Evolutionary conservation across 2,113 vertebrate species (phyloP), one percentile per base, ranked within the genome.

Genomic region (Hemicordylus capensis): DNA sequence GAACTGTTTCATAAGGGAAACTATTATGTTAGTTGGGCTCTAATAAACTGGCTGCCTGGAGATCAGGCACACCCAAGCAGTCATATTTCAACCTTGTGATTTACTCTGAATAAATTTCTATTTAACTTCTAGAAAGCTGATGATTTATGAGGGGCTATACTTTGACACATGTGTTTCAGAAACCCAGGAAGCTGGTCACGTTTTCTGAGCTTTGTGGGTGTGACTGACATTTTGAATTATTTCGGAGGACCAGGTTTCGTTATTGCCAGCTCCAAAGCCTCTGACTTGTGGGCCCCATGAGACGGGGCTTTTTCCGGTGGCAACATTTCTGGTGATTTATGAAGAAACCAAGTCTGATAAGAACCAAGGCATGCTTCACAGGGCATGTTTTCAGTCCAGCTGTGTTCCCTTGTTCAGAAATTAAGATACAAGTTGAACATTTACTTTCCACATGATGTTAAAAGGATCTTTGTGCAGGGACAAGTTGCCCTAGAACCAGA

Each of bases 381-480:
- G 80, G 76, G 78, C 67, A 78, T 80, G 80, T 76, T 88, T 85
- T 91, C 0, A 1, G 85, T 82, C 89, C 87, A 67, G 88, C 91
- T 87, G 75, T 81, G 84, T 91, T 91, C 51, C 54, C 85, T 94
- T 94, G 93, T 94, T 91, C 80, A 34, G 72, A 31, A 42, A 1
- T 83, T 90, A 73, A 84, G 85, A 79, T 83, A 90, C 87, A 77
- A 87, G 0, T 3, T 24, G 0, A 88, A 77, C 37, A 1, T 61
- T 85, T 86, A 70, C 85, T 82, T 70, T 73, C 84, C 51, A 1
- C 90, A 80, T 87, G 86, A 88, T 91, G 79, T 3, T 0, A 28
- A 79, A 76, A 59, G 58, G 78, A 95, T 80, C 93, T 94, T 95
- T 95, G 94, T 81, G 66, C 12, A 0, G 61, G 86, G 56, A 10